phyloP scores from a whole-genome alignment of 1,140 invertebrate genomes.

The Cylas formicarius region DNA sequence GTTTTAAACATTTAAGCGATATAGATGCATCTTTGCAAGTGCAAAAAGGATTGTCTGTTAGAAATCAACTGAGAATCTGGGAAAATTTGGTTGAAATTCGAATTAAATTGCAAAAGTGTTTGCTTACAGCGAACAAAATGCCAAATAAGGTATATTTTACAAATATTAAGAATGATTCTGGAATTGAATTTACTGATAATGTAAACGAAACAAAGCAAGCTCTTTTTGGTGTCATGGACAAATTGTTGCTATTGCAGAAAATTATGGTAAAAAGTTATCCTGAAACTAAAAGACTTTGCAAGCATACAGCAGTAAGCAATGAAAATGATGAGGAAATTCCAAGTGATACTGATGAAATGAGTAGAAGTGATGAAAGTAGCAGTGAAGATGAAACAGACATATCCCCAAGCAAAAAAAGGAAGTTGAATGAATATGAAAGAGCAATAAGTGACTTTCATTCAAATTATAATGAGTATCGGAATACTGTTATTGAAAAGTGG shows the following conservation, averaged over 20 bases:
- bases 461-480: slow-evolving; percentile 63
- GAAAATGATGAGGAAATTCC: slow-evolving; percentile 47
- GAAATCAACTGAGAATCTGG: slow-evolving; percentile 72
- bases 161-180: slow-evolving; percentile 44
- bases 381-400: slow-evolving; percentile 37
- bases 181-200: slow-evolving; percentile 46
- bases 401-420: slow-evolving; percentile 49
- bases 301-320: slow-evolving; percentile 30
- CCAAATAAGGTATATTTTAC: slow-evolving; percentile 55
- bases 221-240: slow-evolving; percentile 54
- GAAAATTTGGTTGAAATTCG: slow-evolving; percentile 74
- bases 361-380: slow-evolving; percentile 37
- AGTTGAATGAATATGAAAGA: slow-evolving; percentile 55
- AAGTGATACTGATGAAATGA: slow-evolving; percentile 45
- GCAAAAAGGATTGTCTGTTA: slow-evolving; percentile 63
- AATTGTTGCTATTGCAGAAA: slow-evolving; percentile 56
- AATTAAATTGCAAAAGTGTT: slow-evolving; percentile 77
- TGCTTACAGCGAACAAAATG: slow-evolving; percentile 67
- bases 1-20: slow-evolving; percentile 50
- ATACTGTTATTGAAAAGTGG: slow-evolving; percentile 81
- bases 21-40: slow-evolving; percentile 55
- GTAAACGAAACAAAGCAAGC: slow-evolving; percentile 47
- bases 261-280: slow-evolving; percentile 55
- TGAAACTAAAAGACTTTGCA: slow-evolving; percentile 51
- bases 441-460: slow-evolving; percentile 56